Conservation (phyloP, 1,140 invertebrate species). For the Ladona fulva region DNA sequence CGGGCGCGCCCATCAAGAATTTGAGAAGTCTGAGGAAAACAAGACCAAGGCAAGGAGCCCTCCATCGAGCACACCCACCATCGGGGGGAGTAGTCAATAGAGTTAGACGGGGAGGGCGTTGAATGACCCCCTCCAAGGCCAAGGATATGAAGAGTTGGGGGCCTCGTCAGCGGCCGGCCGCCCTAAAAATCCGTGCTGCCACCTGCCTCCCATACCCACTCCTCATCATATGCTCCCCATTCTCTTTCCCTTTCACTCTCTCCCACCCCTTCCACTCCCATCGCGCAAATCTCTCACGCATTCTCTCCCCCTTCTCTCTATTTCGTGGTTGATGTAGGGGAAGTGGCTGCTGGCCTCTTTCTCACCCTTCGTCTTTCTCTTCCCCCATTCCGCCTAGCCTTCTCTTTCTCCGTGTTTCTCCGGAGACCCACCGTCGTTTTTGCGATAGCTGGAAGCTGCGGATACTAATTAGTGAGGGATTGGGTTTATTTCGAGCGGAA, state of each 20-base stretch:
- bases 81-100: not conserved
- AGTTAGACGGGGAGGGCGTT: not conserved
- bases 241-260: not conserved
- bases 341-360: not conserved
- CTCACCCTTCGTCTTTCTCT: not conserved
- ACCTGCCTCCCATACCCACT: not conserved
- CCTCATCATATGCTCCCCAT: not conserved
- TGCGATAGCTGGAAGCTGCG: too few species aligned
- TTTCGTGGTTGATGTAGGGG: too few species aligned
- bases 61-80: too few species aligned
- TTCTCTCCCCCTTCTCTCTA: too few species aligned
- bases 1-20: too few species aligned
- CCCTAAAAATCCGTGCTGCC: not conserved
- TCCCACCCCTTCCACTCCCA: not conserved
- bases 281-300: too few species aligned
- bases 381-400: not conserved
- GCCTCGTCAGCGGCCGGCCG: not conserved
- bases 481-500: too few species aligned
- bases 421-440: too few species aligned
- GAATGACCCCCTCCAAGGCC: constrained; percentile 5
- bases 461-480: too few species aligned
- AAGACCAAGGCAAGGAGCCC: too few species aligned
- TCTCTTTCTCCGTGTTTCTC: not conserved
- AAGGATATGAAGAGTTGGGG: not conserved
- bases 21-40: too few species aligned